Evolutionary conservation across 1,140 invertebrate species (phyloP).

Genomic region (Apis mellifera): DNA sequence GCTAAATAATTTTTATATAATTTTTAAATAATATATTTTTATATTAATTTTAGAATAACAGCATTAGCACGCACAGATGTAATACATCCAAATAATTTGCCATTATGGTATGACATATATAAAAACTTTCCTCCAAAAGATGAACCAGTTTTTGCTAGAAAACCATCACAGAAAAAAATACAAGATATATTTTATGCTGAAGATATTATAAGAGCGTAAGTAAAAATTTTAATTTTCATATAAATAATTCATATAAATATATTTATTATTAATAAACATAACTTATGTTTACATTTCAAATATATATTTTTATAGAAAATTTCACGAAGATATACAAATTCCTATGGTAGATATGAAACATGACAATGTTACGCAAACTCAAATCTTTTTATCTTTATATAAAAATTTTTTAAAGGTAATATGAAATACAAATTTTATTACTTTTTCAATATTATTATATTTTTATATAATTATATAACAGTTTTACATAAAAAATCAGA

Average conservation of each 20-base stretch:
- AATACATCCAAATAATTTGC: slow-evolving; percentile 88
- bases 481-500: not conserved
- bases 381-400: slow-evolving; percentile 84
- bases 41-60: slow-evolving; percentile 84
- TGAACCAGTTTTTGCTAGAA: slow-evolving; percentile 88
- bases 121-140: slow-evolving; percentile 91
- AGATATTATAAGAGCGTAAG: slow-evolving; percentile 92
- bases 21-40: slow-evolving; percentile 22
- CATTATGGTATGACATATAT: slow-evolving; percentile 95
- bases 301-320: slow-evolving; percentile 81
- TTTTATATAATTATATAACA: not conserved
- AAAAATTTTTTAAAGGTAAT: slow-evolving; percentile 79
- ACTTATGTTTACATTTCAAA: not conserved
- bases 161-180: slow-evolving; percentile 83
- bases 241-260: not conserved
- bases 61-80: slow-evolving; percentile 89
- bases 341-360: slow-evolving; percentile 81
- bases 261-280: not conserved
- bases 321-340: slow-evolving; percentile 82
- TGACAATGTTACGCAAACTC: slow-evolving; percentile 81
- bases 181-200: slow-evolving; percentile 91
- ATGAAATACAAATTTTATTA: slow-evolving; percentile 5
- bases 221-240: not conserved
- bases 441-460: slow-evolving; percentile 9
- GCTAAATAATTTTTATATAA: not conserved